These are phyloP conservation scores for Hofmannophila pseudospretella DNA, from an alignment of 2,888 invertebrate species.

Conservation along the genomic window DNA sequence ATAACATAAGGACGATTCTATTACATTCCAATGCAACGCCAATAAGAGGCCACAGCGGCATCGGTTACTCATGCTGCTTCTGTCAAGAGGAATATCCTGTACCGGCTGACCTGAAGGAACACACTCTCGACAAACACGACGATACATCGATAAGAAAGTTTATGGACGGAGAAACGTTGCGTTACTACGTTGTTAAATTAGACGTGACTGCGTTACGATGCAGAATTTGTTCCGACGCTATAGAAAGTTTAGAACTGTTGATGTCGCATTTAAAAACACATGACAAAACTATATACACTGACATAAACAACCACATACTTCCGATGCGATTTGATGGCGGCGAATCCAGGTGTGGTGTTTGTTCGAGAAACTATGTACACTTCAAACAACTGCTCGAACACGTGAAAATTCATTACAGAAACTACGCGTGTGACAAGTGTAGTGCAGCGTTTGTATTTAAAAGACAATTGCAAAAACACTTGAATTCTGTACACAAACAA, in stretches of 20 bases:
- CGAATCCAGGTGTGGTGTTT: slow-evolving; percentile 6
- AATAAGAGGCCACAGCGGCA: slow-evolving; percentile 40
- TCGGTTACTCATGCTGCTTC: slow-evolving; percentile 48
- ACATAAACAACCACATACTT: slow-evolving; percentile 34
- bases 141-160: slow-evolving; percentile 32
- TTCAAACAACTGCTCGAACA: slow-evolving; percentile 10
- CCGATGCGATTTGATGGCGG: slow-evolving; percentile 37
- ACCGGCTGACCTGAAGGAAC: slow-evolving; percentile 41
- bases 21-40: slow-evolving; percentile 55
- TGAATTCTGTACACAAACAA: slow-evolving; percentile 16
- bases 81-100: slow-evolving; percentile 39
- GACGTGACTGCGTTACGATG: slow-evolving; percentile 43
- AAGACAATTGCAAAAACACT: slow-evolving; percentile 27
- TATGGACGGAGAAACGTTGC: slow-evolving; percentile 30
- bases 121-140: slow-evolving; percentile 35
- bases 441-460: slow-evolving; percentile 44
- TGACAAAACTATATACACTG: slow-evolving; percentile 23
- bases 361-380: not conserved
- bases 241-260: slow-evolving; percentile 24
- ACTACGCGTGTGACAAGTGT: slow-evolving; percentile 28
- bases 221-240: slow-evolving; percentile 26
- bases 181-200: slow-evolving; percentile 35
- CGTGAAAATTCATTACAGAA: slow-evolving; percentile 24
- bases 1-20: slow-evolving; percentile 13
- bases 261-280: slow-evolving; percentile 32